phyloP scores from a whole-genome alignment of 2,888 invertebrate species.

The Syrphus vitripennis region DNA sequence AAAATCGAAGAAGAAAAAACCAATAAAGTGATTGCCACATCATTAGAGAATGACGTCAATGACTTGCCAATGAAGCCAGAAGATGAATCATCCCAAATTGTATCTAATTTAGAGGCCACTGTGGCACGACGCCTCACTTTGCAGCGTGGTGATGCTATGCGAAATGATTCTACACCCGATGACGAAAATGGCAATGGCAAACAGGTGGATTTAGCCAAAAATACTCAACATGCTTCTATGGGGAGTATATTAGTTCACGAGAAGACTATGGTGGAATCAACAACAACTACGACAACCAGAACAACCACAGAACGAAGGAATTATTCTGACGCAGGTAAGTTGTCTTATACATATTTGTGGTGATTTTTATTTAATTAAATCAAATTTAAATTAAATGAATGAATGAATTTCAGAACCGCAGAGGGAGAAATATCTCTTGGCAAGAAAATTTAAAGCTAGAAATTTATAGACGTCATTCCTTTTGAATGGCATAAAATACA shows the following conservation, averaged over 20 bases:
- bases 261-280: slow-evolving; percentile 27
- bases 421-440: slow-evolving; percentile 4
- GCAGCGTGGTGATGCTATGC: slow-evolving; percentile 79
- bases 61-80: neutral
- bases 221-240: slow-evolving; percentile 11
- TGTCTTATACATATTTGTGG: neutral
- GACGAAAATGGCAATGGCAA: slow-evolving; percentile 74
- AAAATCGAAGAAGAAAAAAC: slow-evolving; percentile 36
- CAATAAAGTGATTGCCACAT: slow-evolving; percentile 16
- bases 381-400: slow-evolving; percentile 2
- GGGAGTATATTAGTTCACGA: slow-evolving; percentile 23
- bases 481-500: slow-evolving; percentile 23
- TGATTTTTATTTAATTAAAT: neutral
- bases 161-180: slow-evolving; percentile 79
- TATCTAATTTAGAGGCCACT: slow-evolving; percentile 74
- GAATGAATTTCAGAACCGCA: neutral
- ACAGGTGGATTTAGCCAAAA: slow-evolving; percentile 62
- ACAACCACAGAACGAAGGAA: slow-evolving; percentile 25
- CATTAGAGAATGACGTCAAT: slow-evolving; percentile 52
- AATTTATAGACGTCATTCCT: neutral
- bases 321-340: slow-evolving; percentile 66
- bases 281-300: slow-evolving; percentile 5
- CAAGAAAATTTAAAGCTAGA: neutral
- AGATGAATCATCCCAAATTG: slow-evolving; percentile 22
- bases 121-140: slow-evolving; percentile 78